These are phyloP conservation scores for Diploptera punctata DNA, from an alignment of 2,888 invertebrate species.

Conservation along the genomic window DNA sequence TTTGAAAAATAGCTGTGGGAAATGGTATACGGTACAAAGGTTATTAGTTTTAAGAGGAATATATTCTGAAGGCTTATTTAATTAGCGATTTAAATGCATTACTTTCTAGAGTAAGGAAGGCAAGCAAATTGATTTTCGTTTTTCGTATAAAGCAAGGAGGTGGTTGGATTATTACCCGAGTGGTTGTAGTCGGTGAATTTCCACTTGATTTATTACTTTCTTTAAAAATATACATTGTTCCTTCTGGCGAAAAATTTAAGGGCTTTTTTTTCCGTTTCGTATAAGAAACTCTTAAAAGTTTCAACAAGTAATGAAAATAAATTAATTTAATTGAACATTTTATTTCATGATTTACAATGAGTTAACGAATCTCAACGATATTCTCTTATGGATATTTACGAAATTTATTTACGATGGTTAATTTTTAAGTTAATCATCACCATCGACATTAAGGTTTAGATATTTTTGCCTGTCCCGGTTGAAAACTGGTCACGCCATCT, in stretches of 20 bases:
- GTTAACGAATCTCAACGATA: no score
- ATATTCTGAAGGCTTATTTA: conserved; percentile 4
- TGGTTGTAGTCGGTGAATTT: not conserved
- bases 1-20: not conserved
- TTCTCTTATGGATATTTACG: no score
- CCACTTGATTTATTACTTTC: not conserved
- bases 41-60: not conserved
- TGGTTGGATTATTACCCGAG: not conserved
- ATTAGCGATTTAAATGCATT: conserved; percentile 24
- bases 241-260: not conserved
- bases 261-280: not conserved
- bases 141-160: not conserved
- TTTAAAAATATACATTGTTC: not conserved
- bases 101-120: not conserved
- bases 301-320: no score
- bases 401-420: no score
- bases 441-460: no score
- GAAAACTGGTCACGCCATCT: no score
- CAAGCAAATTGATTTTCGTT: not conserved
- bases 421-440: no score
- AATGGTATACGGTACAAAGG: not conserved
- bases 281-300: no score
- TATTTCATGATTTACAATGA: no score
- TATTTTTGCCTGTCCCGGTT: no score
- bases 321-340: no score